These are phyloP conservation scores for Drosophila limbata DNA, from an alignment of 2,888 invertebrate species.

Conservation along the genomic window DNA sequence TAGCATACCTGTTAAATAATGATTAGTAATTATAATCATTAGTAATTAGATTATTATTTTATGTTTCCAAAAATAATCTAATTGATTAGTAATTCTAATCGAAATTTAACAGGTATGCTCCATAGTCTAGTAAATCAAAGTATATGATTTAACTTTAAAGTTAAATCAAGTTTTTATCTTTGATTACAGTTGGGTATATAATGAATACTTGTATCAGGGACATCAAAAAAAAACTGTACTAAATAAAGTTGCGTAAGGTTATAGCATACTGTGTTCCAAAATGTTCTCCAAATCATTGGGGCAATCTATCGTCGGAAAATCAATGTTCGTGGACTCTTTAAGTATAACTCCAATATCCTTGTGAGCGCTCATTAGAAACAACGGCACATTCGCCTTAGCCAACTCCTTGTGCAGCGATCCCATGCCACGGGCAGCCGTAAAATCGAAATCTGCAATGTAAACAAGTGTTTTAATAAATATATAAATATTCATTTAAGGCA, in stretches of 20 bases:
- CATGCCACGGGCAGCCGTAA: slow-evolving; percentile 94
- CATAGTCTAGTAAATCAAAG: no score
- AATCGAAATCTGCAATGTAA: slow-evolving; percentile 89
- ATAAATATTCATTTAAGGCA: no score
- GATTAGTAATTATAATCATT: no score
- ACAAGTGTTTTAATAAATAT: not conserved
- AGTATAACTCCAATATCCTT: slow-evolving; percentile 81
- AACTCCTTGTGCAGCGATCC: slow-evolving; percentile 91
- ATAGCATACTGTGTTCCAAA: slow-evolving; percentile 78
- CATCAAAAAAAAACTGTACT: not conserved
- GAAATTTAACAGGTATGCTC: no score
- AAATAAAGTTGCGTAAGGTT: not conserved
- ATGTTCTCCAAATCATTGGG: slow-evolving; percentile 81
- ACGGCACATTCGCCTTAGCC: slow-evolving; percentile 89
- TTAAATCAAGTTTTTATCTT: not conserved
- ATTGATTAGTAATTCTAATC: no score
- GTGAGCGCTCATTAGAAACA: slow-evolving; percentile 88
- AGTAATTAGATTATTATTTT: no score
- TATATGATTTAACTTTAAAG: not conserved
- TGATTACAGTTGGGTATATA: not conserved
- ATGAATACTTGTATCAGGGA: not conserved
- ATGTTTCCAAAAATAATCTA: no score
- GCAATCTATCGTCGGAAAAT: slow-evolving; percentile 78
- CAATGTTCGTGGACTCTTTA: slow-evolving; percentile 82
- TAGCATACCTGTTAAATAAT: no score